These are phyloP conservation scores for Phataginus tetradactyla DNA, from an alignment of 2,797 vertebrate genomes.

Conservation along the genomic window DNA sequence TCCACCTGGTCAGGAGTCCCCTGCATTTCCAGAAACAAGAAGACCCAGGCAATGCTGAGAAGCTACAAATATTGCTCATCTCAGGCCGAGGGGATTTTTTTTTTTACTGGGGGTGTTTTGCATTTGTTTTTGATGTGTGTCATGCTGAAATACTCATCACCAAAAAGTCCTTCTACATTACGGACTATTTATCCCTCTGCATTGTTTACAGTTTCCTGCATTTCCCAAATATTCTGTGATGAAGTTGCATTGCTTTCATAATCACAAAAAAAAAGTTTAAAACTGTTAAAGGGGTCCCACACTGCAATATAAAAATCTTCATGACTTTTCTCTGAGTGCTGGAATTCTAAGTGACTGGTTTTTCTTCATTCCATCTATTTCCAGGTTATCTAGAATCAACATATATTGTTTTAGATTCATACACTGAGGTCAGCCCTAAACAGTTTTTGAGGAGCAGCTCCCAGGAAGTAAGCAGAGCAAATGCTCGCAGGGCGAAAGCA, in stretches of 20 bases:
- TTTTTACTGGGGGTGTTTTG: background rate
- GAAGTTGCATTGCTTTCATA: background rate
- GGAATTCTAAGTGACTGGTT: background rate
- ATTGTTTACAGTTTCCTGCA: background rate
- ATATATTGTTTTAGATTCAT: background rate
- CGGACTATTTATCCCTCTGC: background rate
- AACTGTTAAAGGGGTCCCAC: background rate
- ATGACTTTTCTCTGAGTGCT: background rate
- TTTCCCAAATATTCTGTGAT: background rate
- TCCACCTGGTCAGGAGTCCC: background rate
- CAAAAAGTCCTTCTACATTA: background rate
- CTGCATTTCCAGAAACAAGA: background rate
- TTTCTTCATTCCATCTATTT: background rate
- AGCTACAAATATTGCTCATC: fast-evolving
- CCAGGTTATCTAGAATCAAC: background rate
- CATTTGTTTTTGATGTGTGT: background rate
- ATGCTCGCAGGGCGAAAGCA: background rate
- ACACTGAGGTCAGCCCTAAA: background rate
- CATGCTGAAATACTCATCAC: background rate
- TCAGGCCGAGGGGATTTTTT: background rate
- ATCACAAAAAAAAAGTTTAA: background rate
- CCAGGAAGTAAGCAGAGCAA: background rate
- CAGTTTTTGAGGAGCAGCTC: background rate
- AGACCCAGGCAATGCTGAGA: background rate
- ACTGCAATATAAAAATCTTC: background rate